Base-by-base conservation (phyloP, 1,140 invertebrate species). In the Lerema accius region DNA sequence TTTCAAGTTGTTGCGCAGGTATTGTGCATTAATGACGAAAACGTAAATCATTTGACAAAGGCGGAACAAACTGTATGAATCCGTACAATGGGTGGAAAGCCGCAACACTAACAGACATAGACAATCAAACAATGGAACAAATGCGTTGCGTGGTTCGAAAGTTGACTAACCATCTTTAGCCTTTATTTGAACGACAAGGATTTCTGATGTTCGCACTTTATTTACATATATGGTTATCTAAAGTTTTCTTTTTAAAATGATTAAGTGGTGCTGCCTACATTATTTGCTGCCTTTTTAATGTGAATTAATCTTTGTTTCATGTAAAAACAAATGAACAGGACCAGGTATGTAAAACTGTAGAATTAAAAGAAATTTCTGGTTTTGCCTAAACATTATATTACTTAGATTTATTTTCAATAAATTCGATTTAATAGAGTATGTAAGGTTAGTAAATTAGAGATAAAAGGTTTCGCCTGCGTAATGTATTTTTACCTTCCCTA, bases 251-350 rank as follows among this genome's bases (percentile, higher is more conserved):
- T 23, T 23, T 23, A 23, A 23, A 23, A n/a, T n/a, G n/a, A n/a
- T n/a, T n/a, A n/a, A n/a, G n/a, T n/a, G n/a, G n/a, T n/a, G n/a
- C n/a, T n/a, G n/a, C n/a, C n/a, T n/a, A n/a, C n/a, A n/a, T n/a
- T n/a, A n/a, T n/a, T n/a, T n/a, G n/a, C n/a, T n/a, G n/a, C n/a
- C n/a, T n/a, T n/a, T n/a, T n/a, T 23, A 23, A 23, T 32, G 9
- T 11, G n/a, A 5, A 51, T n/a, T 71, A 42, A 65, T 55, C 65
- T 78, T 83, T 87, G 71, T 86, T 88, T 72, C 82, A 86, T 86
- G 85, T 80, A 63, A 66, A 60, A 46, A 7, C 7, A 11, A 17
- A 42, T 56, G 50, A 59, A 48, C 67, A 86, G 84, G 84, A 86
- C 71, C 84, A 86, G 84, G 84, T 86, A 84, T 76, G 84, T 84